Evolutionary conservation across 2,797 vertebrate genomes (phyloP).

Genomic region (Phrynocephalus vlangalii): DNA sequence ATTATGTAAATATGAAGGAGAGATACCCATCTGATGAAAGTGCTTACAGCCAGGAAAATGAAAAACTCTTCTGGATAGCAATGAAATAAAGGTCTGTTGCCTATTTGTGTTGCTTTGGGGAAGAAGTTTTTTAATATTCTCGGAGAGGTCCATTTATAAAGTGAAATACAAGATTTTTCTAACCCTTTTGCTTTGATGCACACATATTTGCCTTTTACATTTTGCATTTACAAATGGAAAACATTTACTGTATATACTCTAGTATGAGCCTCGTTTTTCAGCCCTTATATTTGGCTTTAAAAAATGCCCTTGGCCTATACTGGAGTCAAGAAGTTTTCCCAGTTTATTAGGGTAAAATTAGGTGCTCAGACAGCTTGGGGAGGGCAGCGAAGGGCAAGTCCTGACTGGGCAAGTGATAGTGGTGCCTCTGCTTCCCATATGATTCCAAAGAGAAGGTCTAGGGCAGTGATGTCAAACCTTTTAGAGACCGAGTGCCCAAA

Average conservation of each 20-base stretch:
- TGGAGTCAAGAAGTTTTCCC: too few species aligned
- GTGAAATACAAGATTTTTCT: slow-evolving; percentile 2
- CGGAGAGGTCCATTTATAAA: background rate
- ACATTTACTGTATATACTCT: background rate
- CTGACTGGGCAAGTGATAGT: too few species aligned
- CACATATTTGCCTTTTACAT: background rate
- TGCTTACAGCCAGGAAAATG: slow-evolving; percentile 46
- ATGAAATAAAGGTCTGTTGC: slow-evolving; percentile 27
- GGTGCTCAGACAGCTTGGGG: too few species aligned
- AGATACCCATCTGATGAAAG: slow-evolving; percentile 48
- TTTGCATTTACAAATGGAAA: background rate
- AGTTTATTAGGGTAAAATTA: too few species aligned
- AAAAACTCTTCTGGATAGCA: slow-evolving; percentile 15
- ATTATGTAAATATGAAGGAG: slow-evolving; percentile 56
- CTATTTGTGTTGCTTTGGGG: slow-evolving; percentile 20
- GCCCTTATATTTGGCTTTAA: too few species aligned
- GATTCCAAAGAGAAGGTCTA: too few species aligned
- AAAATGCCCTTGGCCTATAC: too few species aligned
- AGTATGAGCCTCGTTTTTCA: too few species aligned
- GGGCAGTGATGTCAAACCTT: too few species aligned
- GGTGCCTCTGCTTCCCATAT: too few species aligned
- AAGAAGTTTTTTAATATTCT: slow-evolving; percentile 18
- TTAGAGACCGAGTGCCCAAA: too few species aligned
- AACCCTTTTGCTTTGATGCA: slow-evolving; percentile 12
- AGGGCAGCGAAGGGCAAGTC: too few species aligned